phyloP scores from a whole-genome alignment of 2,113 vertebrate genomes.

The Paracanthobrama guichenoti region DNA sequence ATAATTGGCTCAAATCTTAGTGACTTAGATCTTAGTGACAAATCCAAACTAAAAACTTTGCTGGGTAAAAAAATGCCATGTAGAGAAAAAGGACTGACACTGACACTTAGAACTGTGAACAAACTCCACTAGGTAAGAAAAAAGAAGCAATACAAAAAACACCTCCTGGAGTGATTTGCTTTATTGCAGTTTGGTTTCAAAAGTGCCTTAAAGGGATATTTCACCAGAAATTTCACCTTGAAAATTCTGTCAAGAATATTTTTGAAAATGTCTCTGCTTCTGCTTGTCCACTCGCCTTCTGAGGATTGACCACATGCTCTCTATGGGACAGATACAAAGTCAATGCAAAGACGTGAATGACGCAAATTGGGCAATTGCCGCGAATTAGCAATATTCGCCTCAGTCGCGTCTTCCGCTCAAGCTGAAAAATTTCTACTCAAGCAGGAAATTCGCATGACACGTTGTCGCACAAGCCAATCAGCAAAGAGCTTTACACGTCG shows the following conservation, averaged over 20 bases:
- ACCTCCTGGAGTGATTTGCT: neutral
- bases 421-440: too few relatives aligned
- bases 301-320: too few relatives aligned
- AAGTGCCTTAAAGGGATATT: neutral
- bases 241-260: neutral
- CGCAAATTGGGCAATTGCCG: too few relatives aligned
- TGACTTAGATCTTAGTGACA: neutral
- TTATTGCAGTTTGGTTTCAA: neutral
- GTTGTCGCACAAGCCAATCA: too few relatives aligned
- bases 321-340: too few relatives aligned
- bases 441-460: too few relatives aligned
- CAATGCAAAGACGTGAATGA: too few relatives aligned
- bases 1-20: slow-evolving; percentile 8
- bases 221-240: neutral
- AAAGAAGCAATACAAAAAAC: neutral
- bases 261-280: too few relatives aligned
- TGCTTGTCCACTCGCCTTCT: too few relatives aligned
- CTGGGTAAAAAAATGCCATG: neutral
- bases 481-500: too few relatives aligned
- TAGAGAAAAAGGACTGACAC: neutral
- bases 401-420: too few relatives aligned
- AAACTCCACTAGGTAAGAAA: neutral
- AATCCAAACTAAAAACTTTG: slow-evolving; percentile 5
- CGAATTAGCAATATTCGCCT: too few relatives aligned
- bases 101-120: neutral